Conservation (phyloP, 2,888 invertebrate genomes). For the Nemapogon koenigi region DNA sequence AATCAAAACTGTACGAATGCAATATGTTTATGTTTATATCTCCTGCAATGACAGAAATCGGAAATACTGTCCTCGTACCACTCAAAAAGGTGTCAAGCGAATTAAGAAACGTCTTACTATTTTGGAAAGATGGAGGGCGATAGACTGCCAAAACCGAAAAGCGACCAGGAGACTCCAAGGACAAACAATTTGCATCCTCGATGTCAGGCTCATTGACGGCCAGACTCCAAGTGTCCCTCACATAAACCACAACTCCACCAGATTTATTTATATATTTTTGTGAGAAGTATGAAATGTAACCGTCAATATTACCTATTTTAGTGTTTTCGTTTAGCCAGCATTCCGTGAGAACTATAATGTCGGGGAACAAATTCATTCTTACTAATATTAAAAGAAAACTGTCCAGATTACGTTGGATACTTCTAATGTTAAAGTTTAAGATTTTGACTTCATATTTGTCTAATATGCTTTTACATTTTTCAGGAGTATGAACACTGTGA, state of each 20-base stretch:
- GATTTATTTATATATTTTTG: conserved; percentile 13
- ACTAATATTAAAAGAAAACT: conserved; percentile 1
- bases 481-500: background rate
- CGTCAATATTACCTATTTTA: conserved; percentile 10
- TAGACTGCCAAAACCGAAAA: conserved; percentile 3
- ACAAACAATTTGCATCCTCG: conserved; percentile 14
- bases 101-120: too few species aligned
- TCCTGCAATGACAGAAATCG: too few species aligned
- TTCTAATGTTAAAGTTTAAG: conserved; percentile 9
- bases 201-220: conserved; percentile 12
- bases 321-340: conserved; percentile 7
- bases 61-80: too few species aligned
- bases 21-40: too few species aligned
- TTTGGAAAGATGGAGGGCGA: too few species aligned
- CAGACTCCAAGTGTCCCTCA: conserved; percentile 10
- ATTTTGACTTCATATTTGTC: conserved; percentile 11
- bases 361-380: background rate
- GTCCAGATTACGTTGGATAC: conserved; percentile 6
- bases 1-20: too few species aligned
- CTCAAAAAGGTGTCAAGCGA: too few species aligned
- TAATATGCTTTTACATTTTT: background rate
- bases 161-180: background rate
- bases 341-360: conserved; percentile 8
- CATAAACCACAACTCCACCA: conserved; percentile 14
- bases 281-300: conserved; percentile 9